Conservation (phyloP, 2,888 invertebrate genomes). For the Napeogenes inachia region DNA sequence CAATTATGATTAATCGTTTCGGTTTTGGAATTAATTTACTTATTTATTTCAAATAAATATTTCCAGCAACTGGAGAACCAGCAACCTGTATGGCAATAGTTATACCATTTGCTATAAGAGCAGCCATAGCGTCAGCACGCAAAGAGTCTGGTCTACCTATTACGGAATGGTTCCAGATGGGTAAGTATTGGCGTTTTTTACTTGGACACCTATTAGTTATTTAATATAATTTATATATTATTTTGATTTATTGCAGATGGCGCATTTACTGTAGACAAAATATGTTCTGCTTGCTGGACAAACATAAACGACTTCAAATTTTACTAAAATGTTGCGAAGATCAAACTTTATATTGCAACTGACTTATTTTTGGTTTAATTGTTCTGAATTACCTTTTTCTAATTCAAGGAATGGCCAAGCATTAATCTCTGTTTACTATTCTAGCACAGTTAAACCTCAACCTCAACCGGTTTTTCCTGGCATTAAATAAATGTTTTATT, state of each 20-base stretch:
- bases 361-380: no score
- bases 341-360: no score
- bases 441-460: no score
- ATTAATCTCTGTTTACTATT: no score
- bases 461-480: no score
- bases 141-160: conserved; percentile 73
- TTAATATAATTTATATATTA: background rate
- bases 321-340: conserved; percentile 18
- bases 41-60: conserved; percentile 7
- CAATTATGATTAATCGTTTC: no score
- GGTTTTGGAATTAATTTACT: conserved; percentile 1
- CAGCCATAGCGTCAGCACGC: conserved; percentile 80
- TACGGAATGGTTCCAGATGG: conserved; percentile 75
- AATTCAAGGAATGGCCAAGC: no score
- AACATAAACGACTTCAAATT: conserved; percentile 41
- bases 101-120: conserved; percentile 78
- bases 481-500: no score
- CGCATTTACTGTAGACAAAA: conserved; percentile 58
- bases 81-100: conserved; percentile 63
- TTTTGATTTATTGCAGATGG: conserved; percentile 57
- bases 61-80: conserved; percentile 72
- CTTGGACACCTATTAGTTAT: background rate
- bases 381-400: no score
- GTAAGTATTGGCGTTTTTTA: conserved; percentile 51
- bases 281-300: conserved; percentile 37